Conservation (phyloP, 92 coral and sea anemone species). For the Actinostola sp. region DNA sequence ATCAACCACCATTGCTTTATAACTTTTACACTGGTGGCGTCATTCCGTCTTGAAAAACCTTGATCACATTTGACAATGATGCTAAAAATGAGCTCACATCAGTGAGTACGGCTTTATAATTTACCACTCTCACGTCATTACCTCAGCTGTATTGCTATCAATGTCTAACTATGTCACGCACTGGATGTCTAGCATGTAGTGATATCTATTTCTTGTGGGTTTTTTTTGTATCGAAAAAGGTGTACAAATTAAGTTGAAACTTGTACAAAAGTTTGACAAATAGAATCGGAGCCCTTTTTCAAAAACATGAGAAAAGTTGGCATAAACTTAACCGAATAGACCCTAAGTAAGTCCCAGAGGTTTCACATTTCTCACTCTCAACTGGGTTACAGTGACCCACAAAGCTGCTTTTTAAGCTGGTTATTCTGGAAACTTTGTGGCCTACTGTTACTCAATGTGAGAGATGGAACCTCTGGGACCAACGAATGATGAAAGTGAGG, state of each 20-base stretch:
- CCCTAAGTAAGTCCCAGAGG: no score
- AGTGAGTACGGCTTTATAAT: slow-evolving; percentile 9
- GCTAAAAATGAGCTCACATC: slow-evolving; percentile 3
- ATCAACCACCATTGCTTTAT: slow-evolving; percentile 35
- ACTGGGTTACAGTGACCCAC: no score
- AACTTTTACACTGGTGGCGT: slow-evolving; percentile 58
- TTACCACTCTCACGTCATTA: slow-evolving; percentile 25
- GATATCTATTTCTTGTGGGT: background rate
- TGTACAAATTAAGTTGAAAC: background rate
- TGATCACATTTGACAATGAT: slow-evolving; percentile 3
- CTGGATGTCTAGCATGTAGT: background rate
- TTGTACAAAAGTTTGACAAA: no score
- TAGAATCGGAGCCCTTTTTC: no score
- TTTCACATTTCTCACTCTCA: no score
- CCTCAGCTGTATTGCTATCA: background rate
- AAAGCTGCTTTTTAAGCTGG: no score
- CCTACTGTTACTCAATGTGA: no score
- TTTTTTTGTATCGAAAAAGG: background rate
- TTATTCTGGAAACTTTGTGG: no score
- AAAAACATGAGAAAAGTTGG: no score
- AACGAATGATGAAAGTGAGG: no score
- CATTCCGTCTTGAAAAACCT: slow-evolving; percentile 64
- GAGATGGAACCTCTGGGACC: no score
- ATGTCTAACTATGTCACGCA: background rate
- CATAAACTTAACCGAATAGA: no score